phyloP scores from a whole-genome alignment of 1,140 invertebrate species.

The Mycetomoellerius zeteki region DNA sequence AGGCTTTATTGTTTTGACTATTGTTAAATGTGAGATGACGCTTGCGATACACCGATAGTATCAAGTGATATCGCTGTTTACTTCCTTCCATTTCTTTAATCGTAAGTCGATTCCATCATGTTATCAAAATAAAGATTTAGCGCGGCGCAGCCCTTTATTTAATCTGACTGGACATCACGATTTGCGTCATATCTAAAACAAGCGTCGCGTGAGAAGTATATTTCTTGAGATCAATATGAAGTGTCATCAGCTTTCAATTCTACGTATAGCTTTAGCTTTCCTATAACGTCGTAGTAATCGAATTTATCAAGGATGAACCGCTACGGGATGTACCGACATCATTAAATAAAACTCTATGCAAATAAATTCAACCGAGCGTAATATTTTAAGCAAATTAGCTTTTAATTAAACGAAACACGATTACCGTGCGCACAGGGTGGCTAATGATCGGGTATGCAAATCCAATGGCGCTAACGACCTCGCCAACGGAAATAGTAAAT shows the following conservation, averaged over 20 bases:
- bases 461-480: conserved; percentile 26
- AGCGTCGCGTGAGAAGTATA: not conserved
- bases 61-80: not conserved
- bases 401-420: conserved; percentile 49
- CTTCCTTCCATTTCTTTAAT: not conserved
- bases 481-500: conserved; percentile 21
- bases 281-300: not conserved
- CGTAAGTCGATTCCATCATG: not conserved
- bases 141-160: not conserved
- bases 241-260: not conserved
- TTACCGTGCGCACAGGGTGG: conserved; percentile 25
- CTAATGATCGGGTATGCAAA: conserved; percentile 52
- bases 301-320: not conserved
- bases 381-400: conserved; percentile 48
- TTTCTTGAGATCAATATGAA: not conserved
- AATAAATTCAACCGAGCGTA: not conserved
- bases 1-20: not conserved
- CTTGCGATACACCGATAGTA: not conserved
- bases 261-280: not conserved
- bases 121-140: not conserved
- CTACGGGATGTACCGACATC: not conserved
- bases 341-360: conserved; percentile 17
- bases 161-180: not conserved
- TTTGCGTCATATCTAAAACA: conserved; percentile 3
- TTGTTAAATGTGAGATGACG: not conserved